phyloP scores from a whole-genome alignment of 2,797 vertebrate species.

The Intellagama lesueurii region DNA sequence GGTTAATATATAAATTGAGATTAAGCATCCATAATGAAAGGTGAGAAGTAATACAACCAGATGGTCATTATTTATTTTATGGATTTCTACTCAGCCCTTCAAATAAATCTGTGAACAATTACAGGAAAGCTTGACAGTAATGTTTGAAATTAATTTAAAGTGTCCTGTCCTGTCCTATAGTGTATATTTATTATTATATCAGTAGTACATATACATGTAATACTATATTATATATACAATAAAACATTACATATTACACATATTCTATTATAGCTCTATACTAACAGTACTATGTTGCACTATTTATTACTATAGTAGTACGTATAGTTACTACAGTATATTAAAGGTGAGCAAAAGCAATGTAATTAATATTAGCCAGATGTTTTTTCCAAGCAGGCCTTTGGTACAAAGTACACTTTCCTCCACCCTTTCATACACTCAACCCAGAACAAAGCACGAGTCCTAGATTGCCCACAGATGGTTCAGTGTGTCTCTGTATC shows the following conservation, averaged over 20 bases:
- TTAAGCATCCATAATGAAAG: background rate
- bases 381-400: background rate
- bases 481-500: background rate
- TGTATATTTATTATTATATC: too few species aligned
- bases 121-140: background rate
- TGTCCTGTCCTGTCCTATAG: too few species aligned
- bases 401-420: too few species aligned
- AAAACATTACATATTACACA: too few species aligned
- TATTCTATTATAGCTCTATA: too few species aligned
- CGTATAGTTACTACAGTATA: too few species aligned
- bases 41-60: background rate
- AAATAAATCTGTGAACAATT: background rate
- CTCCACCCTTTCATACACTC: background rate
- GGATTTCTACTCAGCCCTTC: background rate
- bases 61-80: background rate
- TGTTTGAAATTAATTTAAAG: background rate
- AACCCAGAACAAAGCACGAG: background rate
- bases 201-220: background rate
- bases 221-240: slow-evolving; percentile 9
- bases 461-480: background rate
- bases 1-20: background rate
- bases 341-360: slow-evolving; percentile 27
- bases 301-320: too few species aligned
- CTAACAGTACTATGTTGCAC: too few species aligned
- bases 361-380: slow-evolving; percentile 1